Evolutionary conservation across 2,888 invertebrate species (phyloP).

Genomic region (Caenorhabditis macrosperma): DNA sequence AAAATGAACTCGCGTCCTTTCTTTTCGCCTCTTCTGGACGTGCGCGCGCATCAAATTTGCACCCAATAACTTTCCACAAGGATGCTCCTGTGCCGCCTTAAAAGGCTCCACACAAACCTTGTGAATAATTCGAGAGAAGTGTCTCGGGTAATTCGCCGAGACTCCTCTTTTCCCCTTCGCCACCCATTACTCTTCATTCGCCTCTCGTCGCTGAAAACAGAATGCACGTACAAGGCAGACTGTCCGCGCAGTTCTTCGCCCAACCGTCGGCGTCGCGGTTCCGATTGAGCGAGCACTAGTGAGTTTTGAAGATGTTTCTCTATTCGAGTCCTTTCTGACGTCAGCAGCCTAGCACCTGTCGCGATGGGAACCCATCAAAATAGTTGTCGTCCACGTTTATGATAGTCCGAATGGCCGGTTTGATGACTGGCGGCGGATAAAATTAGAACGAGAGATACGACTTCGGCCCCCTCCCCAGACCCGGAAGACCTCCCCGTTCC

Average conservation of each 20-base stretch:
- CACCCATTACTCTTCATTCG: slow-evolving; percentile 35
- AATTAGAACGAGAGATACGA: slow-evolving; percentile 25
- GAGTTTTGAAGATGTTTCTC: slow-evolving; percentile 9
- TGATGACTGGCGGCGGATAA: slow-evolving; percentile 35
- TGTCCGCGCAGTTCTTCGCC: slow-evolving; percentile 54
- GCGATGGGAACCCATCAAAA: slow-evolving; percentile 7
- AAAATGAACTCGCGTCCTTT: not conserved
- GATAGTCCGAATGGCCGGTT: slow-evolving; percentile 37
- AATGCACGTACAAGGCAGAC: slow-evolving; percentile 59
- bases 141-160: slow-evolving; percentile 24
- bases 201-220: not conserved
- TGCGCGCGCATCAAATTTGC: slow-evolving; percentile 18
- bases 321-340: no score
- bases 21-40: not conserved
- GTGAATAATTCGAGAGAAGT: slow-evolving; percentile 54
- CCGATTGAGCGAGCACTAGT: slow-evolving; percentile 50
- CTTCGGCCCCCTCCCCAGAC: no score
- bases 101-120: slow-evolving; percentile 28
- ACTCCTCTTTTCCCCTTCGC: slow-evolving; percentile 11
- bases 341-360: slow-evolving; percentile 25
- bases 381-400: slow-evolving; percentile 31
- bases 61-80: slow-evolving; percentile 48
- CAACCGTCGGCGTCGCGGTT: slow-evolving; percentile 34
- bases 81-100: slow-evolving; percentile 18
- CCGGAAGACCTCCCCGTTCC: not conserved